Percentiles rank a stretch among this genome's conserved stretches.
These are phyloP conservation scores for Naja naja DNA, from an alignment of 2,113 vertebrate genomes.

Conservation along the genomic window DNA sequence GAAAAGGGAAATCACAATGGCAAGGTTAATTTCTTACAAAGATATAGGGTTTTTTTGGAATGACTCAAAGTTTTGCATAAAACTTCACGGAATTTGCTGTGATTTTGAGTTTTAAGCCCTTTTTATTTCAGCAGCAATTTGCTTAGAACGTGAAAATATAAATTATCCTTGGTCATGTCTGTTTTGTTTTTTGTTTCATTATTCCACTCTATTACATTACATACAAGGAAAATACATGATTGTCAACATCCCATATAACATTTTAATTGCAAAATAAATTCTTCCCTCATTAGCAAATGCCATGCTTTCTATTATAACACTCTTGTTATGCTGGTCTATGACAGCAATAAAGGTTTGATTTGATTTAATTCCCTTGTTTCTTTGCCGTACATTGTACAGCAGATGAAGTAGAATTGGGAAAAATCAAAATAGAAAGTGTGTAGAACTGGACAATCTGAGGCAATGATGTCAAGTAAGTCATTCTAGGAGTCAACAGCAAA, in stretches of 20 bases:
- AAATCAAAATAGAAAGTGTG: neutral
- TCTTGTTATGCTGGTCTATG: neutral
- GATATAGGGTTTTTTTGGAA: neutral
- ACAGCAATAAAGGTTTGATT: neutral
- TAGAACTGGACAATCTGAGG: neutral
- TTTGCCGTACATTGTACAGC: neutral
- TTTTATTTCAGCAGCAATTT: neutral
- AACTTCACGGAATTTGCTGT: neutral
- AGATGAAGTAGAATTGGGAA: neutral
- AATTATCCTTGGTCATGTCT: neutral
- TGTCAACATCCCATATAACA: neutral
- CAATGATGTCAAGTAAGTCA: neutral
- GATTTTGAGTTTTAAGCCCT: neutral
- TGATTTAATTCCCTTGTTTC: neutral
- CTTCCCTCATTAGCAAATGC: neutral
- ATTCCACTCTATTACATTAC: neutral
- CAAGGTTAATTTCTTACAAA: neutral
- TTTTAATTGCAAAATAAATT: neutral
- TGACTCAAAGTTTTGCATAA: neutral
- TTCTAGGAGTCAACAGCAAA: neutral
- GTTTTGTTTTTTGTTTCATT: neutral
- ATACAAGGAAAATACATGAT: neutral
- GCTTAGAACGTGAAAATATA: neutral
- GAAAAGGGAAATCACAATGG: neutral
- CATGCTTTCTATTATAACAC: neutral